Percentiles rank a stretch among this genome's conserved stretches.
phyloP scores from a whole-genome alignment of 2,797 vertebrate genomes.

The Sylvilagus floridanus region DNA sequence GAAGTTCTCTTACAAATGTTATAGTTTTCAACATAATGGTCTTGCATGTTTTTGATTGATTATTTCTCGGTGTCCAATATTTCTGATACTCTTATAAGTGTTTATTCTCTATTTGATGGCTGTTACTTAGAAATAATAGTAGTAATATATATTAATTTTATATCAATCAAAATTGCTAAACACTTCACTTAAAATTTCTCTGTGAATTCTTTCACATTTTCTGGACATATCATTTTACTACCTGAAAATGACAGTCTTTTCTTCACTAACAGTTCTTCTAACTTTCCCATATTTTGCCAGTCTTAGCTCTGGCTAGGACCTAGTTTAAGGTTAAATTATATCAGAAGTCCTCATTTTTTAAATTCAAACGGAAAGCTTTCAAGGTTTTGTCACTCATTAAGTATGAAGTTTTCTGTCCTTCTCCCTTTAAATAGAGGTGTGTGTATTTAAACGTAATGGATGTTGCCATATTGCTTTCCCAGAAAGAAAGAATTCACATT shows the following conservation, averaged over 20 bases:
- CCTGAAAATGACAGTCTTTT: neutral
- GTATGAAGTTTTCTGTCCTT: neutral
- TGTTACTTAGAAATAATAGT: constrained; percentile 10
- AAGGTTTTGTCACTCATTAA: constrained; percentile 7
- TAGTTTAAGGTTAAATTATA: neutral
- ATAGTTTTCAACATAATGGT: neutral
- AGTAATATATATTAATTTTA: neutral
- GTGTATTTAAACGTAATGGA: neutral
- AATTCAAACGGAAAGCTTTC: neutral
- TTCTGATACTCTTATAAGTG: neutral
- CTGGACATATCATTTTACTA: neutral
- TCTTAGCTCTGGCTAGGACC: neutral
- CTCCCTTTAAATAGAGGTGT: neutral
- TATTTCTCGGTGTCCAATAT: neutral
- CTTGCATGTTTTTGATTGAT: constrained; percentile 19
- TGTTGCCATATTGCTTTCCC: neutral
- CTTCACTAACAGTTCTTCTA: neutral
- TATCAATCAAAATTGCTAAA: constrained; percentile 34
- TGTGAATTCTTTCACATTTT: constrained; percentile 4
- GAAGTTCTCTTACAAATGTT: neutral
- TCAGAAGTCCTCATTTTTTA: neutral
- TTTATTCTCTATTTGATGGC: constrained; percentile 20
- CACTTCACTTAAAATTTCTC: neutral
- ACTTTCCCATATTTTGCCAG: neutral
- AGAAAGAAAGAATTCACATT: constrained; percentile 24